These are phyloP conservation scores for Achlya flavicornis DNA, from an alignment of 2,888 invertebrate genomes.

Conservation along the genomic window DNA sequence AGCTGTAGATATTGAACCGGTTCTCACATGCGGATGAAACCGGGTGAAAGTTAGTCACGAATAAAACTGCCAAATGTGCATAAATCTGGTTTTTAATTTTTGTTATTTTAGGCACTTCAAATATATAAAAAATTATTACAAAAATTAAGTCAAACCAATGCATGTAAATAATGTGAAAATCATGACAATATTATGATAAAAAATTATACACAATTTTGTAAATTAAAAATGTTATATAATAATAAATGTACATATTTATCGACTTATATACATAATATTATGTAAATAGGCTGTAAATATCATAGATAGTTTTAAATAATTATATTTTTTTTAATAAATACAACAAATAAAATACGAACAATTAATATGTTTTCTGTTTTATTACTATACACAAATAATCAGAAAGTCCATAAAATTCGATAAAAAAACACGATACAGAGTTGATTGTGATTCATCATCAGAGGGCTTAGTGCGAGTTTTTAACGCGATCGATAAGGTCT, in stretches of 20 bases:
- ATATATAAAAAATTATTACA: no score
- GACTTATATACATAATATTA: slow-evolving; percentile 35
- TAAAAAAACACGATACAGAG: no score
- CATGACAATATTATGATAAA: background rate
- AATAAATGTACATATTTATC: slow-evolving; percentile 17
- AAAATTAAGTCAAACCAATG: no score
- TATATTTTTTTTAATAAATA: slow-evolving; percentile 49
- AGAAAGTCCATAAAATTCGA: no score
- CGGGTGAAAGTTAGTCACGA: no score
- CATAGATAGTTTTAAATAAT: slow-evolving; percentile 34
- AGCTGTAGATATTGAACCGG: background rate
- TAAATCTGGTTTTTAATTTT: no score
- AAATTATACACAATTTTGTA: background rate
- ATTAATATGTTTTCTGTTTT: slow-evolving; percentile 19
- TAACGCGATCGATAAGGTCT: no score
- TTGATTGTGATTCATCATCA: no score
- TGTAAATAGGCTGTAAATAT: slow-evolving; percentile 77
- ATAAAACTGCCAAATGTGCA: no score
- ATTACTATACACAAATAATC: background rate
- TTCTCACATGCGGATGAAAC: no score
- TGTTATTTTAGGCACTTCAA: no score
- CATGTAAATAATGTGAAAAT: background rate
- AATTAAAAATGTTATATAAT: slow-evolving; percentile 1
- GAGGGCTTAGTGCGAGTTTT: no score
- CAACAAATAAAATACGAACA: slow-evolving; percentile 37